Evolutionary conservation across 1,140 invertebrate genomes (phyloP).

Genomic region (Oscheius sp.): DNA sequence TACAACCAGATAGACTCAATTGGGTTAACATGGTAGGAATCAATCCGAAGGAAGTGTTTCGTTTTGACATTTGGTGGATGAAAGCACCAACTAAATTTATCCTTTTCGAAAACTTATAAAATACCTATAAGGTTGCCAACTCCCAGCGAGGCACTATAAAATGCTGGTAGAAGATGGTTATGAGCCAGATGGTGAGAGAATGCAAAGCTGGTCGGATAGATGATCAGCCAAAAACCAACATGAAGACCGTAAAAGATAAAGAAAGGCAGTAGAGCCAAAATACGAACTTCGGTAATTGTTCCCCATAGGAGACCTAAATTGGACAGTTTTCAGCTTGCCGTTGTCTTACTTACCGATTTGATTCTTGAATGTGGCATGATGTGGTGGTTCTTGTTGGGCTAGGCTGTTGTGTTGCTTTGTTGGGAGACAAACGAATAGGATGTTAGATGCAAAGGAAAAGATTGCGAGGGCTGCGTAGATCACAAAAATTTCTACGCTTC

Average conservation of each 20-base stretch:
- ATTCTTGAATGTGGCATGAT: background rate
- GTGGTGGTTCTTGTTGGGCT: slow-evolving; percentile 3
- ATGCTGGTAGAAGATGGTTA: background rate
- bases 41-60: background rate
- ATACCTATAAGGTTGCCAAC: background rate
- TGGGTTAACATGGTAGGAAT: background rate
- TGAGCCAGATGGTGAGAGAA: background rate
- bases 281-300: background rate
- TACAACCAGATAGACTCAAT: background rate
- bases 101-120: background rate
- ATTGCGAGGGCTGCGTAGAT: slow-evolving; percentile 24
- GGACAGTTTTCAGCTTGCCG: too few relatives aligned
- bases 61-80: background rate
- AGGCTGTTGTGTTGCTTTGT: slow-evolving; percentile 22
- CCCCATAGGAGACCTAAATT: too few relatives aligned
- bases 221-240: background rate
- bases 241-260: background rate
- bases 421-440: slow-evolving; percentile 19
- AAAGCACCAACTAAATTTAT: background rate
- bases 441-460: slow-evolving; percentile 2
- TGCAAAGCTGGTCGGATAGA: background rate
- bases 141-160: background rate
- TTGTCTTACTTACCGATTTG: slow-evolving; percentile 25
- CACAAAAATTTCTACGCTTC: background rate
- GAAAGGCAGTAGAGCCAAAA: background rate